Evolutionary conservation across 2,888 invertebrate species (phyloP), one percentile per base, ranked within the genome.

Genomic region (Ectemnius lituratus): DNA sequence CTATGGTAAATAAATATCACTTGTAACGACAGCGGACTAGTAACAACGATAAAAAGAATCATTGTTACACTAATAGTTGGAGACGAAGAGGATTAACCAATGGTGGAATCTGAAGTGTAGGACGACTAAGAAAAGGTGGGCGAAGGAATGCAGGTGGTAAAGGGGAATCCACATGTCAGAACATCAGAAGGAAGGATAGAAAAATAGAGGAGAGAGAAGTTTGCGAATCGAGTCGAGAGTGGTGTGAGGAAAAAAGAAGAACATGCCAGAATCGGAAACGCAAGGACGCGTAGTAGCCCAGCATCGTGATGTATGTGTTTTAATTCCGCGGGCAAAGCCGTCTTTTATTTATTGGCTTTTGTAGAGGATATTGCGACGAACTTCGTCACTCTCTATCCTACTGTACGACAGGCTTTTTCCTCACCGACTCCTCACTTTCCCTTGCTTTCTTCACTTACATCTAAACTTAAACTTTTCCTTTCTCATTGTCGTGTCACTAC

Each of bases 281-380:
- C 69, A 73, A 80, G 75, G 78, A 84, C 78, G 80, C 77, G 79
- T 73, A 76, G 75, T 73, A 72, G 76, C 79, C 79, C 79, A 72
- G 67, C 80, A 75, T 78, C 79, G 85, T 88, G 88, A 88, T 88
- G 80, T 87, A 88, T 88, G 88, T 81, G 86, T 88, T 88, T 88
- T 88, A 88, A 88, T 88, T 88, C 85, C 86, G 84, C 70, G 81
- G 81, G 81, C 75, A 76, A 82, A 84, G 80, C 76, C 82, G 83
- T 85, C 81, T 83, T 88, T 88, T 88, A 88, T 88, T 88, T 88
- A 88, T 88, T 87, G 87, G 86, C 86, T 82, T 86, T 86, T 80
- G 87, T 86, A 84, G 83, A 80, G 85, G 87, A 87, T 88, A 88
- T 88, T 88, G 86, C 88, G 81, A 84, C 84, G 80, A 83, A 84